Evolutionary conservation across 2,797 vertebrate genomes (phyloP), one percentile per base, ranked within the genome.

Genomic region (Arctocebus calabarensis): DNA sequence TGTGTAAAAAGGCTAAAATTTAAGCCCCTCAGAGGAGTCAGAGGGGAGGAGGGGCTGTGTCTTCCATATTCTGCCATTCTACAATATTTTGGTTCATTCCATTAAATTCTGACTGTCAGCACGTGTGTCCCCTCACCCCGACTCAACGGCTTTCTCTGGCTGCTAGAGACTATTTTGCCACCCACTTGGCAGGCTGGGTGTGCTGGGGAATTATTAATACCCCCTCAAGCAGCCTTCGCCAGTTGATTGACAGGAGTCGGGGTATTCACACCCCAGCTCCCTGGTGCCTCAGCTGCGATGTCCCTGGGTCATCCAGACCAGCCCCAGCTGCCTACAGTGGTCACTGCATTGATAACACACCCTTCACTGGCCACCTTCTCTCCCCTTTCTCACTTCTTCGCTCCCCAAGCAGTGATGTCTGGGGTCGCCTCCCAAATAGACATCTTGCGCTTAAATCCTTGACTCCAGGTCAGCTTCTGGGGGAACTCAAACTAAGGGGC

Each of bases 101-200:
- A 84, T 57, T 62, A 52, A 82, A 77, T 71, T 62, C 25, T 34
- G 61, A 13, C 3, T 32, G 48, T 25, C 32, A 68, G 45, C 23
- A 16, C 32, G 3, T 52, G 14, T 0, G n/a, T 57, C 20, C 17
- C 48, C 14, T 7, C 12, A 5, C 5, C 11, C 0, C 29, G 10
- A 8, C 45, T 64, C 32, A 17, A 45, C 29, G 66, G 11, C 70
- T 91, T 71, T 86, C 82, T 89, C 61, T 81, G 34, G 32, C 74
- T 71, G 14, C 59, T 19, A 17, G 48, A 48, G n/a, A 43, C 43
- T 11, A 6, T 74, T 61, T 75, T 77, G 64, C 40, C 7, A 43
- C 57, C 74, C 45, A 17, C 12, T 0, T 6, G 10, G n/a, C 9
- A 25, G n/a, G 29, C 20, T 66, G n/a, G 14, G 48, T 43, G 23